Base-by-base conservation (phyloP, 1,140 invertebrate genomes). In the Euwallacea similis region DNA sequence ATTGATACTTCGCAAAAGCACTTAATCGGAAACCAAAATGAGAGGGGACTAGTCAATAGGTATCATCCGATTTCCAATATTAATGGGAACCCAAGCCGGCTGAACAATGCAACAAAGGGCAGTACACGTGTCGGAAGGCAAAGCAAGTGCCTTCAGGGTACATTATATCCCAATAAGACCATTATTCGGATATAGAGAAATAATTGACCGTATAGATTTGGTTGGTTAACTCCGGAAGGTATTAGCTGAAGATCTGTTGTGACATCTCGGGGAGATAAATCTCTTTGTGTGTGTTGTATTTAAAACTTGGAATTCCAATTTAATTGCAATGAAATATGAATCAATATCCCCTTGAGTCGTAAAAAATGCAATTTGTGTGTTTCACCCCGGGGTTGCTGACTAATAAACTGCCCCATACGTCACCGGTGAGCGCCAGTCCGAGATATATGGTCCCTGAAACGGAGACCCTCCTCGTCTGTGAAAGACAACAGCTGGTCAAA, bases 391-490 rank as follows among this genome's bases (percentile, higher is more conserved):
- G 71, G 69, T 66, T 64, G 70, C 75, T 77, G 77, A 79, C 77
- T 78, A 79, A 78, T 78, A 78, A 79, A 77, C 75, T 72, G 72
- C 76, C 74, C 75, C 72, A 68, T 69, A 68, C 70, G 68, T 74
- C 74, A 72, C 72, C 71, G 71, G 73, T 73, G 70, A 70, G 69
- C 71, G 62, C 71, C 56, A 74, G 74, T 71, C 68, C 62, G 75
- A 79, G 76, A 79, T 79, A 79, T 79, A 79, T 79, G 77, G 76
- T 76, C 75, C 70, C 71, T 77, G 78, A 75, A 79, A 79, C 75
- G 71, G 77, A 79, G 77, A 78, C 71, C 70, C 70, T 72, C 50
- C 67, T 66, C 41, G 76, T 75, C 76, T 75, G 78, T 78, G 78
- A 79, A 69, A 72, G 68, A 71, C 73, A 79, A 77, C 78, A 79